phyloP scores from a whole-genome alignment of 2,797 vertebrate genomes.

The Epinephelus malabaricus region DNA sequence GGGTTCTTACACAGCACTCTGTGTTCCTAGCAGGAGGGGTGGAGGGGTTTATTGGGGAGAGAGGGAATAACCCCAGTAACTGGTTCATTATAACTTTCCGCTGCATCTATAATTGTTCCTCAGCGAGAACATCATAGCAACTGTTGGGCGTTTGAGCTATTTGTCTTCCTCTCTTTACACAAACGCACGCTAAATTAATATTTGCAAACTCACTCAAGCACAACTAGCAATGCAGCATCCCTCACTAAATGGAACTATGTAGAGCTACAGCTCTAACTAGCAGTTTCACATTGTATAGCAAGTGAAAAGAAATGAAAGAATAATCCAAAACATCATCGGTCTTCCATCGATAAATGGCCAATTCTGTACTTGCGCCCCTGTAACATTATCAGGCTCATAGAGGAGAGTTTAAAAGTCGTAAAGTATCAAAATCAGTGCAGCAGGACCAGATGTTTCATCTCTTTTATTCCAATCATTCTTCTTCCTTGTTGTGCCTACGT shows the following conservation, averaged over 20 bases:
- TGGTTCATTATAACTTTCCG: constrained; percentile 36
- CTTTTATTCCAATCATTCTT: neutral
- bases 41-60: constrained; percentile 6
- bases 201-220: neutral
- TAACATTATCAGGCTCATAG: neutral
- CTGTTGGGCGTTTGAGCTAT: neutral
- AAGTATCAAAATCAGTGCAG: no score
- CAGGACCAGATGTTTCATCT: no score
- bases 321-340: neutral
- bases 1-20: constrained; percentile 41
- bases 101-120: constrained; percentile 27
- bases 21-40: constrained; percentile 39
- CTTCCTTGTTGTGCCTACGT: no score
- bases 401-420: no score
- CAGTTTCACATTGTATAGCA: neutral
- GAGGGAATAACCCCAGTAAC: neutral
- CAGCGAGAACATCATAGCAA: constrained; percentile 5
- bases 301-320: neutral
- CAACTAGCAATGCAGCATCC: neutral
- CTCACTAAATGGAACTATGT: neutral
- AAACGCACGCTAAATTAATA: neutral
- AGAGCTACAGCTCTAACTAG: neutral
- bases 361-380: neutral
- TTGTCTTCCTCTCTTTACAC: neutral
- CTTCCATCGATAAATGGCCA: no score